A percentile compares a stretch with the other conserved stretches of the same genome.
These are phyloP conservation scores for Irena cyanogastra DNA, from an alignment of 2,113 vertebrate genomes.

Conservation along the genomic window DNA sequence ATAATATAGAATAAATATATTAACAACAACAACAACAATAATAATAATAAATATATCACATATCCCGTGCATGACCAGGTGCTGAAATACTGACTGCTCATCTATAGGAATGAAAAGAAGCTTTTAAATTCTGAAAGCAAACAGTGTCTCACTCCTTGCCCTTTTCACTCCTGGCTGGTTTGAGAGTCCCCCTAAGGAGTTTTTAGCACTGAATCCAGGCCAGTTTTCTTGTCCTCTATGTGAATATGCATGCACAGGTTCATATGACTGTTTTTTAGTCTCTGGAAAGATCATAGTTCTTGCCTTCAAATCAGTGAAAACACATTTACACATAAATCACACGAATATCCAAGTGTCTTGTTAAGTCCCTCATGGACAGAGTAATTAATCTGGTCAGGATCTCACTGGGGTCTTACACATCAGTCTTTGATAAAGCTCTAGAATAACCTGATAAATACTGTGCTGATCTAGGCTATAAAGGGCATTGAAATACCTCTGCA, in stretches of 20 bases:
- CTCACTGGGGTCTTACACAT: not conserved
- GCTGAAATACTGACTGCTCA: conserved; percentile 18
- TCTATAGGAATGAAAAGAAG: not conserved
- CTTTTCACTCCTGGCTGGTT: not conserved
- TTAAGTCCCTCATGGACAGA: conserved; percentile 1
- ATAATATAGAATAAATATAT: no score
- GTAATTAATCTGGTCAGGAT: not conserved
- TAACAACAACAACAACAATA: no score
- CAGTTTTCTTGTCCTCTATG: not conserved
- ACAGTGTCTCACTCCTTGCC: conserved; percentile 1
- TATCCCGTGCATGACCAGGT: not conserved
- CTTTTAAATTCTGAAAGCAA: conserved; percentile 25
- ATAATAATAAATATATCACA: no score
- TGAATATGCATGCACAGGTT: conserved; percentile 41
- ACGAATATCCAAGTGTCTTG: not conserved
- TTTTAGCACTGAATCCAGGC: conserved; percentile 19
- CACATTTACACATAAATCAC: not conserved
- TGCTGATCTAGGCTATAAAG: not conserved
- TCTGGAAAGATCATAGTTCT: conserved; percentile 40
- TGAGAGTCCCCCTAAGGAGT: conserved; percentile 29
- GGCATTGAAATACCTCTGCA: conserved; percentile 13
- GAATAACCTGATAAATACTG: not conserved
- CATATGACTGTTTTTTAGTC: conserved; percentile 9
- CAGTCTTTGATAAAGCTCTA: not conserved
- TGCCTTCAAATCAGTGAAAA: conserved; percentile 52